A percentile compares a stretch with the other conserved stretches of the same genome.
These are phyloP conservation scores for Heterodera carotae DNA, from an alignment of 1,140 invertebrate species.

Conservation along the genomic window DNA sequence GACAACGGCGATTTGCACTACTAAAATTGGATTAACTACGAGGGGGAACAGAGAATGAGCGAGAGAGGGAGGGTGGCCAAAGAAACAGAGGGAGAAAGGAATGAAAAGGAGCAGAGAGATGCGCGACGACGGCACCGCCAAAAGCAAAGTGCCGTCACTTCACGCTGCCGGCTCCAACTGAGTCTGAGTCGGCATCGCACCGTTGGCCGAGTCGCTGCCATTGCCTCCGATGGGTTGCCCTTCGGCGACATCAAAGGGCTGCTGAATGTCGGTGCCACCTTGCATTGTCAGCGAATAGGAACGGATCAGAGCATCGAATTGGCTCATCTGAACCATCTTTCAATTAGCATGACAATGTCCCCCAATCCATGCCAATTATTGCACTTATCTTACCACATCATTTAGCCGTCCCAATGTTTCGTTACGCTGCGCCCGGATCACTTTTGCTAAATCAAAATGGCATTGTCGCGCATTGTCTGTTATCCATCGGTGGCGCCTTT, in stretches of 20 bases:
- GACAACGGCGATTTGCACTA: too few species aligned
- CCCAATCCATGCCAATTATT: neutral
- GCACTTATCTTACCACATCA: neutral
- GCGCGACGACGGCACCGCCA: neutral
- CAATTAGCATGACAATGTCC: neutral
- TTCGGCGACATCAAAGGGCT: neutral
- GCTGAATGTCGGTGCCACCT: neutral
- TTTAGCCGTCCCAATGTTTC: constrained; percentile 29
- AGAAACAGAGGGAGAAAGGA: too few species aligned
- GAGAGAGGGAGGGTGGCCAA: neutral
- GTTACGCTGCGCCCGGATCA: constrained; percentile 26
- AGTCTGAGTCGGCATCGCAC: neutral
- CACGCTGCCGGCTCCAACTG: neutral
- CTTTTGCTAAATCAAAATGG: constrained; percentile 6
- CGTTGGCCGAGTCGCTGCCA: neutral
- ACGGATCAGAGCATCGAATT: constrained; percentile 29
- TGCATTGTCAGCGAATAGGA: constrained; percentile 17
- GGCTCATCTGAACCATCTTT: constrained; percentile 8
- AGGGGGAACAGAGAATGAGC: too few species aligned
- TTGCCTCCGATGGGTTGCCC: neutral
- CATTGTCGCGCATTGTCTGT: too few species aligned
- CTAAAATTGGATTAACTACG: too few species aligned
- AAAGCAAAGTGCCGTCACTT: neutral
- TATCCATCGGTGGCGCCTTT: neutral
- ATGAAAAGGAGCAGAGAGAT: too few species aligned